Base-by-base conservation (phyloP, 2,888 invertebrate genomes). In the Lepidocyrtoides sp. region DNA sequence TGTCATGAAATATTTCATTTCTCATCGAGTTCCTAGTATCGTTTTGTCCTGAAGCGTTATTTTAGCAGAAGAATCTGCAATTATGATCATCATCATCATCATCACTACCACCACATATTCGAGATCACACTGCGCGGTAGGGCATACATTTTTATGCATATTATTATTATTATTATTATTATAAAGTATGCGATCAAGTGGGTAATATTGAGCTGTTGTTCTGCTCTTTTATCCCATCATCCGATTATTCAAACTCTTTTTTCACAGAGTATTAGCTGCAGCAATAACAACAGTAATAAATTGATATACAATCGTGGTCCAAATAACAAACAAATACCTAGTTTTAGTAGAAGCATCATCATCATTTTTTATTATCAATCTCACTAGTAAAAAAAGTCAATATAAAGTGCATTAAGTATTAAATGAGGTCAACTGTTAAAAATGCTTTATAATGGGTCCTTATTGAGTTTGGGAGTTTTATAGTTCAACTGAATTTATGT, bases 341-440 rank as follows among this genome's bases (percentile, higher is more conserved):
- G 60, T 17, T 54, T 54, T 26, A 66, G 66, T n/a, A 66, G 66
- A n/a, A n/a, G n/a, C n/a, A 54, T 54, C 3, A 3, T 54, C 32
- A 32, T 66, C 29, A 8, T 29, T 32, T 66, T 32, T 29, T 32
- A 66, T 66, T 32, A 66, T 23, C 69, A 72, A 44, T 23, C 20
- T 75, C 26, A 5, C 41, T 36, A 44, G n/a, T 36, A n/a, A n/a
- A n/a, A n/a, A n/a, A n/a, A n/a, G n/a, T n/a, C 32, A 29, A 3
- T 44, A 54, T 14, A 20, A 14, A 84, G 29, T 20, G 29, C 23
- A 81, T 57, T 23, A 36, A 8, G 60, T 7, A 32, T 20, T 41
- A 87, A 87, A 79, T 87, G 87, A 79, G 87, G 87, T 79, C 87
- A 87, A 77, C 51, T 79, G 87, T 8, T 79, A 86, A 86, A 77